phyloP scores from a whole-genome alignment of 2,113 vertebrate species.

The Salvelinus namaycush region DNA sequence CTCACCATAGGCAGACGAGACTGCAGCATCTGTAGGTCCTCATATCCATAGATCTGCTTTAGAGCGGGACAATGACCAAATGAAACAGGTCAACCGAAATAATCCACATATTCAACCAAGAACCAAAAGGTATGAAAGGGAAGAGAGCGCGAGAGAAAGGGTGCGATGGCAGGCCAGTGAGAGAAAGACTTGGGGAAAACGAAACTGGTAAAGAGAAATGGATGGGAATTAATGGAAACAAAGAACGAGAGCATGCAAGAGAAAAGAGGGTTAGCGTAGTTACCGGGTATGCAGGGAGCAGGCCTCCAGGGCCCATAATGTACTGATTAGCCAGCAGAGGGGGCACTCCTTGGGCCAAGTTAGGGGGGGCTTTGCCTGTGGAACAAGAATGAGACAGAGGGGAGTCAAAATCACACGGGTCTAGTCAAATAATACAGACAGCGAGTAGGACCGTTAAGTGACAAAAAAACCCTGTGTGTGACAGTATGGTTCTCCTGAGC shows the following conservation, averaged over 20 bases:
- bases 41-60: constrained; percentile 95
- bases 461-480: neutral
- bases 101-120: neutral
- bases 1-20: constrained; percentile 93
- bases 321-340: constrained; percentile 95
- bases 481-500: constrained; percentile 46
- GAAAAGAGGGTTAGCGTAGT: constrained; percentile 30
- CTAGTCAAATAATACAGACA: too few species aligned
- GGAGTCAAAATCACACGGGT: too few species aligned
- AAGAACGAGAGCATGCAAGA: neutral
- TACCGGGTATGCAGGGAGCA: constrained; percentile 96
- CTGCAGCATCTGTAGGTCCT: constrained; percentile 96
- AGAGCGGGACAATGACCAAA: constrained; percentile 8
- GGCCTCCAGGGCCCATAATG: constrained; percentile 95
- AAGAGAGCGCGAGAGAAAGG: too few species aligned
- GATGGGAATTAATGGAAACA: too few species aligned
- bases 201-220: too few species aligned
- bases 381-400: neutral
- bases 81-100: neutral
- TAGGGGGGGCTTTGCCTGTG: constrained; percentile 93
- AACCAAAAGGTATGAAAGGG: neutral
- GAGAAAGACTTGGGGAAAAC: too few species aligned
- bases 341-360: constrained; percentile 90
- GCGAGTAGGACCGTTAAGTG: too few species aligned
- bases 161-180: too few species aligned